Percentiles rank a stretch among this genome's conserved stretches.
phyloP scores from a whole-genome alignment of 1,140 invertebrate species.

The Eciton burchellii region DNA sequence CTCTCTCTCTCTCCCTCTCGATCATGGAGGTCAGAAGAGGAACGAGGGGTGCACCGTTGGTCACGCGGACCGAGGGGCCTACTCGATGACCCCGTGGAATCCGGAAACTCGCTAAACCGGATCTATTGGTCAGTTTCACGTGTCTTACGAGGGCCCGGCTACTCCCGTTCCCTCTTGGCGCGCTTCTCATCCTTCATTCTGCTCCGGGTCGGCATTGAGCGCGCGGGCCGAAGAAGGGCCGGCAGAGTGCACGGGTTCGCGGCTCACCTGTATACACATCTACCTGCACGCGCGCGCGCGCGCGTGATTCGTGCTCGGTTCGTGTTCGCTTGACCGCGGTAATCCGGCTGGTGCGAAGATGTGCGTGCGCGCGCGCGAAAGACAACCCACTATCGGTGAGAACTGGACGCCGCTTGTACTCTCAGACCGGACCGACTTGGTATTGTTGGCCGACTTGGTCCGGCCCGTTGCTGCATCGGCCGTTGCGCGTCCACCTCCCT shows the following conservation, averaged over 20 bases:
- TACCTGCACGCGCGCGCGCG: slow-evolving; percentile 57
- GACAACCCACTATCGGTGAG: slow-evolving; percentile 77
- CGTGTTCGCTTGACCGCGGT: slow-evolving; percentile 12
- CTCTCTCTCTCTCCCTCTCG: slow-evolving; percentile 3
- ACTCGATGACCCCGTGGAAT: slow-evolving; percentile 82
- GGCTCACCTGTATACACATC: slow-evolving; percentile 67
- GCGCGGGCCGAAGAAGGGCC: slow-evolving; percentile 53
- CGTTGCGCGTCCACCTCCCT: not conserved
- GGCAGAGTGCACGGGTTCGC: slow-evolving; percentile 10
- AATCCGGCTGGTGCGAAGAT: not conserved
- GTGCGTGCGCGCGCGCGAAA: slow-evolving; percentile 49
- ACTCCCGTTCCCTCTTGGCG: slow-evolving; percentile 46
- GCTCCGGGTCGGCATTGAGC: slow-evolving; percentile 67
- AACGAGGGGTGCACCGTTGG: slow-evolving; percentile 63
- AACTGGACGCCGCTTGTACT: slow-evolving; percentile 81
- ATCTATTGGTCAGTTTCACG: slow-evolving; percentile 86
- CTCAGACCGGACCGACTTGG: slow-evolving; percentile 73
- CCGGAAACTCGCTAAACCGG: slow-evolving; percentile 86
- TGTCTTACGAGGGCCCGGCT: slow-evolving; percentile 69
- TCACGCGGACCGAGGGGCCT: slow-evolving; percentile 60
- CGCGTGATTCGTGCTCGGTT: not conserved
- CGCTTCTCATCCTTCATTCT: slow-evolving; percentile 54
- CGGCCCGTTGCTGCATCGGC: slow-evolving; percentile 10
- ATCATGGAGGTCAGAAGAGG: slow-evolving; percentile 42
- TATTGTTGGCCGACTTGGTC: slow-evolving; percentile 38